Evolutionary conservation across 35 echinoderm and acorn worm species (phyloP).

Genomic region (Apostichopus californicus): DNA sequence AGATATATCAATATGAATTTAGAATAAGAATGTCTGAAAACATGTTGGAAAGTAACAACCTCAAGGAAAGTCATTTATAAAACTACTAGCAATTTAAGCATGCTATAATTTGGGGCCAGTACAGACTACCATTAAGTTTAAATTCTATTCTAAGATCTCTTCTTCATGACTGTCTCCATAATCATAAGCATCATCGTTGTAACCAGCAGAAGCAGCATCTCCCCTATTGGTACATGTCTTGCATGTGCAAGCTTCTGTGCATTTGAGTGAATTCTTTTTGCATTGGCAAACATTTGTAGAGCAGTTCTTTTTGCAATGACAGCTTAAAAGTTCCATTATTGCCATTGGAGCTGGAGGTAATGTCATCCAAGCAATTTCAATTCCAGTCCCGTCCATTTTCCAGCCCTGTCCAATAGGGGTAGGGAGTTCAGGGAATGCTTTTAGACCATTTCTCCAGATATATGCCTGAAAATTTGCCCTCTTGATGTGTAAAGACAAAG

Average conservation of each 20-base stretch:
- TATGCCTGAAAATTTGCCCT: neutral
- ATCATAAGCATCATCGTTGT: neutral
- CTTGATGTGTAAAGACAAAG: too few species aligned
- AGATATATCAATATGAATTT: too few species aligned
- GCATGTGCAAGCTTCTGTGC: constrained; percentile 43
- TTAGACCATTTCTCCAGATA: neutral
- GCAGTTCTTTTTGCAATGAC: constrained; percentile 37
- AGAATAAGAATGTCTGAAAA: too few species aligned
- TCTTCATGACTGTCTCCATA: neutral
- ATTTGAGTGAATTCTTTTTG: neutral
- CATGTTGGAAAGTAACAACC: too few species aligned
- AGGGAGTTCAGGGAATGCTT: neutral
- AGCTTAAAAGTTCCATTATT: neutral
- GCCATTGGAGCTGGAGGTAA: neutral
- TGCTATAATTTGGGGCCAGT: too few species aligned
- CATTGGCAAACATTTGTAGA: neutral
- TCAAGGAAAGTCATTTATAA: too few species aligned
- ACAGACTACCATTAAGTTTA: neutral
- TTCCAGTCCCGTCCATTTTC: too few species aligned
- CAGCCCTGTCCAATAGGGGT: too few species aligned
- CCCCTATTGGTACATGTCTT: constrained; percentile 12
- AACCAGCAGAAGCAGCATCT: neutral
- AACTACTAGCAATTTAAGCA: too few species aligned
- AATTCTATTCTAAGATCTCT: constrained; percentile 1
- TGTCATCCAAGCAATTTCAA: too few species aligned